These are phyloP conservation scores for Eriocheir sinensis DNA, from an alignment of 1,140 invertebrate genomes.

Conservation along the genomic window DNA sequence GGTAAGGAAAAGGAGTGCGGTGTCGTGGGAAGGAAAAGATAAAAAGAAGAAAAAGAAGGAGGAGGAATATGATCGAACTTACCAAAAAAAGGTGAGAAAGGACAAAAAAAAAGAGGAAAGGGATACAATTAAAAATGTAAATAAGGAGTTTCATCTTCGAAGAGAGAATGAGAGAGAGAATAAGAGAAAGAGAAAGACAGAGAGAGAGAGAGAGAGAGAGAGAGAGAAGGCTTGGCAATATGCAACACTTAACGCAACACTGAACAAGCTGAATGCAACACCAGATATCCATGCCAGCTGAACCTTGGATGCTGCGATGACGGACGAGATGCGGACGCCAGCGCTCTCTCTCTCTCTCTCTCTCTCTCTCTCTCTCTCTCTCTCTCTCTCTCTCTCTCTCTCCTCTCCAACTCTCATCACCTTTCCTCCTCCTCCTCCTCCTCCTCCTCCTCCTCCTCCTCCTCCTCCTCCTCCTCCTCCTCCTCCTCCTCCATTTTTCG, in stretches of 20 bases:
- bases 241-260: conserved; percentile 22
- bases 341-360: not conserved
- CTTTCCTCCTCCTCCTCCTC: not conserved
- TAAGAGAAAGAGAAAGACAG: not conserved
- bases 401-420: not conserved
- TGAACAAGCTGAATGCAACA: not conserved
- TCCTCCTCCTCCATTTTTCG: too few relatives aligned
- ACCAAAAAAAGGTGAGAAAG: too few relatives aligned
- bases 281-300: not conserved
- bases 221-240: not conserved
- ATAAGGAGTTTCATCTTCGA: too few relatives aligned
- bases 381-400: too few relatives aligned
- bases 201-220: not conserved
- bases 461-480: too few relatives aligned
- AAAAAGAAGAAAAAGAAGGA: too few relatives aligned
- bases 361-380: not conserved
- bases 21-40: too few relatives aligned
- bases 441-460: too few relatives aligned
- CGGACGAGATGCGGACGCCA: not conserved
- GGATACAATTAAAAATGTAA: too few relatives aligned
- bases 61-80: too few relatives aligned
- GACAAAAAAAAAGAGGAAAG: too few relatives aligned
- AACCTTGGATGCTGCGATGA: not conserved
- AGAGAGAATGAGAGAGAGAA: not conserved
- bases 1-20: too few relatives aligned